Evolutionary conservation across 1,140 invertebrate genomes (phyloP), one percentile per base, ranked within the genome.

Genomic region (Eumeta japonica): DNA sequence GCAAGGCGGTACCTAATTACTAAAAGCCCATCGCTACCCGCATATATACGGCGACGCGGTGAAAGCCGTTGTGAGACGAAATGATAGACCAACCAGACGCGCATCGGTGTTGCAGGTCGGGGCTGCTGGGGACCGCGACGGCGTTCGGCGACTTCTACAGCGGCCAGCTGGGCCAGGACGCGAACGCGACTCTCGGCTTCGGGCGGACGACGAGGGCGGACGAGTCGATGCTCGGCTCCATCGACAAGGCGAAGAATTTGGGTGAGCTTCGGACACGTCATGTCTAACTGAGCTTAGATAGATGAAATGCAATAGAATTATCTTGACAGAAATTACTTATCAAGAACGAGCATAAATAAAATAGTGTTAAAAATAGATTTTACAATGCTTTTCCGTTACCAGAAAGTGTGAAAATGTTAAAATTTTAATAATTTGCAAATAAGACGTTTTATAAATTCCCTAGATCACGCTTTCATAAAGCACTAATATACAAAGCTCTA

Each of bases 121-220:
- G 72, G 0, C 45, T 74, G 3, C 54, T 81, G 18, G 77, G 79
- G 0, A 67, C 76, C 0, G 75, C 77, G 14, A 79, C 77, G 11
- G 79, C 79, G 0, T 81, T 81, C 57, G 79, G 79, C 54, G 79
- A 81, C 43, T 72, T 81, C 31, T 81, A 80, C 46, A 74, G 73
- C 18, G 75, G 75, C 0, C 73, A 76, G 40, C 41, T 75, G 33
- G 61, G 50, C 1, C 68, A 73, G 28, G 74, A 75, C 35, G 52
- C 58, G 1, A 50, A 57, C 1, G 45, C 36, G 10, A 45, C 58
- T 1, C 52, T 52, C 2, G 40, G 64, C 3, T 59, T 76, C 3
- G 67, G 74, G 20, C 59, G 63, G 13, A 48, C 52, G 0, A 34
- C 63, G 0, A 48, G 70, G 37, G 60, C 58, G 10, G 72, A 75